Evolutionary conservation across 2,888 invertebrate species (phyloP).

Genomic region (Metallyticus violacea): DNA sequence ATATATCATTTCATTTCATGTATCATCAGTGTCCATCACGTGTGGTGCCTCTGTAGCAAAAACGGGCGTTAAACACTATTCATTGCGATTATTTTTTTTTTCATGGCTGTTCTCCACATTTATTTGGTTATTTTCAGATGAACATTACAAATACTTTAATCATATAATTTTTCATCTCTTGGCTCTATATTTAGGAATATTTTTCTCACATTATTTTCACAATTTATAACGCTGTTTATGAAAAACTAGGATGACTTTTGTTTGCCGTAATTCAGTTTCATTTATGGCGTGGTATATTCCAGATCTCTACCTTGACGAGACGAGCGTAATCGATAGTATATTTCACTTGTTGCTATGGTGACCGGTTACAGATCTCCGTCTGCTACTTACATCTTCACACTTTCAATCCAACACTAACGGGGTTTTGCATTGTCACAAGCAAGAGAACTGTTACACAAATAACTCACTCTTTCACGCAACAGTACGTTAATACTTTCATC

Average conservation of each 20-base stretch:
- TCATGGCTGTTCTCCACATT: too few species aligned
- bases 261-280: neutral
- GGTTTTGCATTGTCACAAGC: neutral
- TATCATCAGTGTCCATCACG: too few species aligned
- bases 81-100: too few species aligned
- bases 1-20: too few species aligned
- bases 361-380: neutral
- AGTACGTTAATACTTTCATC: too few species aligned
- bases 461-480: too few species aligned
- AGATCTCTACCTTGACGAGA: neutral
- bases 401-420: too few species aligned
- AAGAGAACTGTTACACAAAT: too few species aligned
- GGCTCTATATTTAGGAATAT: neutral
- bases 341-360: neutral
- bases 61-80: too few species aligned
- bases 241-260: neutral
- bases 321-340: neutral
- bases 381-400: neutral
- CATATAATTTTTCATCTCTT: neutral
- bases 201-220: neutral
- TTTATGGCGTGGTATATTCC: neutral
- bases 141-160: neutral
- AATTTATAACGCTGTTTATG: neutral
- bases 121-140: neutral
- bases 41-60: too few species aligned